These are phyloP conservation scores for Homarus americanus DNA, from an alignment of 1,140 invertebrate genomes.

Conservation along the genomic window DNA sequence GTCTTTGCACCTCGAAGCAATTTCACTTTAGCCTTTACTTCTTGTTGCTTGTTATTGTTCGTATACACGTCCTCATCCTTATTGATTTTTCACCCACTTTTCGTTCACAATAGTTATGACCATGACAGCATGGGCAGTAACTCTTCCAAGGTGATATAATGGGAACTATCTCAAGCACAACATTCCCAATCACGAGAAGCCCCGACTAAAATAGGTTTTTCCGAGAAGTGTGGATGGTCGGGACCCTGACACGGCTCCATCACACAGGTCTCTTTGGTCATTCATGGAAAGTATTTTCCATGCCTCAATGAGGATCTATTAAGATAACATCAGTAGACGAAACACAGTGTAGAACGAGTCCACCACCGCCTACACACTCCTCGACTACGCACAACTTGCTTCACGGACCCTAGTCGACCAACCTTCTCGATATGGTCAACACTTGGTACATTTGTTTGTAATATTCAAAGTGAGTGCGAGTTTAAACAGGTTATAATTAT, in stretches of 20 bases:
- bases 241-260: neutral
- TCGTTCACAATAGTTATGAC: neutral
- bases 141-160: neutral
- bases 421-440: constrained; percentile 29
- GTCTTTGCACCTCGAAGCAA: neutral
- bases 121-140: neutral
- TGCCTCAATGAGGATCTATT: neutral
- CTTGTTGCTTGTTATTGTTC: too few species aligned
- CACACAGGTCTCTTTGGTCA: neutral
- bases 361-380: constrained; percentile 20
- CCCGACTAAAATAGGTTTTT: constrained; percentile 37
- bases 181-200: neutral
- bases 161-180: neutral
- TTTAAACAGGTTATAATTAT: too few species aligned
- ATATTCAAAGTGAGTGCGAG: too few species aligned
- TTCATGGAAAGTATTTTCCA: neutral
- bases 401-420: neutral
- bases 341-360: too few species aligned
- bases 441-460: constrained; percentile 1
- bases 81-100: neutral
- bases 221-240: constrained; percentile 33
- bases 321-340: neutral
- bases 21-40: neutral
- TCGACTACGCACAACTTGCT: constrained; percentile 39
- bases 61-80: neutral